Base-by-base conservation (phyloP, 2,888 invertebrate genomes). In the Belgica antarctica region DNA sequence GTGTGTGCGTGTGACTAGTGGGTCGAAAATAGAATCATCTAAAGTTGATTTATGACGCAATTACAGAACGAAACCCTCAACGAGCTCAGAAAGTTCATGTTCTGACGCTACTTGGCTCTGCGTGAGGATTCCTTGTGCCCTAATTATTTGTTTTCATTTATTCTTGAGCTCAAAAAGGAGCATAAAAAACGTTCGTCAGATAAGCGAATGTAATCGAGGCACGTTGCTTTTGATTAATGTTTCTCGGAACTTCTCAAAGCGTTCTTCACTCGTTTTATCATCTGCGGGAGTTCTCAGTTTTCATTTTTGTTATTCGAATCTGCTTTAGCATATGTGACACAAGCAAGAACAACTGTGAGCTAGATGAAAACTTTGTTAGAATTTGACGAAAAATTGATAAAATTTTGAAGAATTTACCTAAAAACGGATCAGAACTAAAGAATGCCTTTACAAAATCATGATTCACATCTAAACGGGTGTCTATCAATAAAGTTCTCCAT, bases 21-120 rank as follows among this genome's bases (percentile, higher is more conserved):
- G 17, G 3, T 52, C 52, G 22, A n/a, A 52, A 52, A 52, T 52
- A 52, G 52, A 52, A 17, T 52, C 52, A n/a, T 52, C 17, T 7
- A 52, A 7, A 22, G 52, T 59, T 59, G 59, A 59, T 59, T 59
- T 59, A 59, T 59, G 59, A 59, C 59, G 27, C 59, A 59, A 25
- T 59, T 27, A 59, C 3, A 27, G 17, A 59, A 22, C 22, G 59
- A 59, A 27, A n/a, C 24, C 19, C 27, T 19, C 59, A 22, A 5
- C 5, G 52, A 17, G 17, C 52, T 22, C 4, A 19, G 52, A 52
- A 22, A 52, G 3, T 17, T 31, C 15, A 12, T 22, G 52, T 52
- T 52, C 52, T 52, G 7, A 10, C n/a, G 22, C 22, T 52, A n/a
- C 17, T n/a, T n/a, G n/a, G 52, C 22, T 52, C 22, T 5, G 22